phyloP scores from a whole-genome alignment of 1,140 invertebrate genomes.

The Zeugodacus cucurbitae region DNA sequence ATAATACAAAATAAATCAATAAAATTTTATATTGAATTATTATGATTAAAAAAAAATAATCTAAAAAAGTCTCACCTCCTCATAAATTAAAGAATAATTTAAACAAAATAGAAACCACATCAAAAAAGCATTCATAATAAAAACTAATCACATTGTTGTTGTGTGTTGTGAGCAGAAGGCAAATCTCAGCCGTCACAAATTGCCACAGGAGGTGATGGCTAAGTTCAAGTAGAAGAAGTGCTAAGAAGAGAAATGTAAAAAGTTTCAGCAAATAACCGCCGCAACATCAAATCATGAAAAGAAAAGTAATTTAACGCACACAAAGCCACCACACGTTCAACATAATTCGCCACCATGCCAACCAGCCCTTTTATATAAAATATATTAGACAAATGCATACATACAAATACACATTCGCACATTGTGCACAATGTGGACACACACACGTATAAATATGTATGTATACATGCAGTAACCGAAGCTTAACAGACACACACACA shows the following conservation, averaged over 20 bases:
- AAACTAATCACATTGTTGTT: neutral
- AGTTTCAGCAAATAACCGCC: neutral
- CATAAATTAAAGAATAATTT: too few relatives aligned
- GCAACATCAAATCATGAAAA: constrained; percentile 22
- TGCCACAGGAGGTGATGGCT: neutral
- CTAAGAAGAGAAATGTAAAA: constrained; percentile 12
- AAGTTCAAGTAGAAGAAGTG: constrained; percentile 16
- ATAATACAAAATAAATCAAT: too few relatives aligned
- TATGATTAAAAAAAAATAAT: too few relatives aligned
- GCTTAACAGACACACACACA: neutral
- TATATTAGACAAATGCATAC: neutral
- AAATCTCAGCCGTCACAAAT: neutral
- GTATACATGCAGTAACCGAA: neutral
- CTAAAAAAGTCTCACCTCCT: too few relatives aligned
- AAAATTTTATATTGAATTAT: too few relatives aligned
- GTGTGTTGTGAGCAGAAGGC: neutral
- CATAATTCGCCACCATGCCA: neutral
- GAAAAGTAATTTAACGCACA: constrained; percentile 31
- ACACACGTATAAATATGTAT: neutral
- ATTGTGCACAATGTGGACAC: neutral
- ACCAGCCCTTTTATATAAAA: neutral
- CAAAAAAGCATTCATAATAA: neutral
- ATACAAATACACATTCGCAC: neutral
- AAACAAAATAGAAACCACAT: too few relatives aligned
- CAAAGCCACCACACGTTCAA: neutral